A percentile compares a stretch with the other conserved stretches of the same genome.
Evolutionary conservation across 1,140 invertebrate species (phyloP).

Genomic region (Zaprionus inermis): DNA sequence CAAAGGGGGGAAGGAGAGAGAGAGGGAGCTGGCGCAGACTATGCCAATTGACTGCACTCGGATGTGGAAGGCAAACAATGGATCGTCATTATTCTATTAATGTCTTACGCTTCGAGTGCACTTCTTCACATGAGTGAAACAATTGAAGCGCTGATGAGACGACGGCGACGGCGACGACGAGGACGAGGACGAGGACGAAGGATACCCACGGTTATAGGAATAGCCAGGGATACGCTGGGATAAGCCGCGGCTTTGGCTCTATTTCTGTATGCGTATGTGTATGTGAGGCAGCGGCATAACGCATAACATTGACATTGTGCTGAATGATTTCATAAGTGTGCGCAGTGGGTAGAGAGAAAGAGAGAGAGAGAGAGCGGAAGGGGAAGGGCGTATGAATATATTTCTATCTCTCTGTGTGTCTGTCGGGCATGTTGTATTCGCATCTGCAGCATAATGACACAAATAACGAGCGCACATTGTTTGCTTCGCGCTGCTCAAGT

Average conservation of each 20-base stretch:
- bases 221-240: slow-evolving; percentile 21
- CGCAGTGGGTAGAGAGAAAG: slow-evolving; percentile 18
- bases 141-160: slow-evolving; percentile 75
- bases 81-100: slow-evolving; percentile 83
- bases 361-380: slow-evolving; percentile 1
- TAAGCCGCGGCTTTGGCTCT: slow-evolving; percentile 6
- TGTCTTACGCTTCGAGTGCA: slow-evolving; percentile 76
- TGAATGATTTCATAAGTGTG: slow-evolving; percentile 76
- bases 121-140: slow-evolving; percentile 81
- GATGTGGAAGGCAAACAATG: slow-evolving; percentile 69
- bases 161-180: neutral
- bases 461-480: slow-evolving; percentile 81
- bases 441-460: slow-evolving; percentile 75
- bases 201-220: neutral
- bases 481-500: slow-evolving; percentile 59
- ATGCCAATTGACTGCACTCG: slow-evolving; percentile 47
- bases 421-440: slow-evolving; percentile 56
- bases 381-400: slow-evolving; percentile 63
- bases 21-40: slow-evolving; percentile 3
- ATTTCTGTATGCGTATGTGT: slow-evolving; percentile 17
- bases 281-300: slow-evolving; percentile 21
- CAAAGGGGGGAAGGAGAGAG: neutral
- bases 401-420: slow-evolving; percentile 22
- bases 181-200: neutral
- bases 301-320: slow-evolving; percentile 71